These are phyloP conservation scores for Dendronephthya gigantea DNA, from an alignment of 64 coral and sea anemone species.

Conservation along the genomic window DNA sequence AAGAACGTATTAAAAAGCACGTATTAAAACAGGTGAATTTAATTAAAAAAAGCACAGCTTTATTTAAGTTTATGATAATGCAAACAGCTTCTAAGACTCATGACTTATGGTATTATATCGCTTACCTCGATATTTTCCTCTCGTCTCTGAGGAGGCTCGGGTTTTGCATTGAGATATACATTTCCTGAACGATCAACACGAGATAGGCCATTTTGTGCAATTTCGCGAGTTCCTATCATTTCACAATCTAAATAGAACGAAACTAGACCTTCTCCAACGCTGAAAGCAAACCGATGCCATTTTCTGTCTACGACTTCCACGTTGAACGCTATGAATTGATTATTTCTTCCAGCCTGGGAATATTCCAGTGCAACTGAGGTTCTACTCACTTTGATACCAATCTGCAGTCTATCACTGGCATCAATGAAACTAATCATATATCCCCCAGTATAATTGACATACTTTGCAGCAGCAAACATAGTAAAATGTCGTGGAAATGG, in stretches of 20 bases:
- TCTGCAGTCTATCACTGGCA: background rate
- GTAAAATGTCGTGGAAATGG: background rate
- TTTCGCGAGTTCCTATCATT: background rate
- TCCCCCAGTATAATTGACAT: background rate
- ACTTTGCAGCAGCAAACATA: background rate
- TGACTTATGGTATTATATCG: background rate
- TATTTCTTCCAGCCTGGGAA: background rate
- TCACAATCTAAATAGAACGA: background rate
- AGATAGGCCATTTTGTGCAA: background rate
- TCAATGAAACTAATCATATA: background rate
- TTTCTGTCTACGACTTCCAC: background rate
- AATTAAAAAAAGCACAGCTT: no score
- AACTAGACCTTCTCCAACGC: background rate
- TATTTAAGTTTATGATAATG: no score
- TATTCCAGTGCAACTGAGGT: background rate
- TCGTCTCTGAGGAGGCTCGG: background rate
- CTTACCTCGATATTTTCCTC: background rate
- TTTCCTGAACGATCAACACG: background rate
- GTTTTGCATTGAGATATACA: background rate
- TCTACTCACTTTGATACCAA: conserved; percentile 1
- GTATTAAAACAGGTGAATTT: no score
- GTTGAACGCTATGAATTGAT: background rate
- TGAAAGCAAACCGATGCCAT: conserved; percentile 16
- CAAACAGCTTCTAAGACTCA: no score
- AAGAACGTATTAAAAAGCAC: no score